Percentiles rank a stretch among this genome's conserved stretches.
These are phyloP conservation scores for Parotocinclus haroldoi DNA, from an alignment of 2,797 vertebrate species.

Conservation along the genomic window DNA sequence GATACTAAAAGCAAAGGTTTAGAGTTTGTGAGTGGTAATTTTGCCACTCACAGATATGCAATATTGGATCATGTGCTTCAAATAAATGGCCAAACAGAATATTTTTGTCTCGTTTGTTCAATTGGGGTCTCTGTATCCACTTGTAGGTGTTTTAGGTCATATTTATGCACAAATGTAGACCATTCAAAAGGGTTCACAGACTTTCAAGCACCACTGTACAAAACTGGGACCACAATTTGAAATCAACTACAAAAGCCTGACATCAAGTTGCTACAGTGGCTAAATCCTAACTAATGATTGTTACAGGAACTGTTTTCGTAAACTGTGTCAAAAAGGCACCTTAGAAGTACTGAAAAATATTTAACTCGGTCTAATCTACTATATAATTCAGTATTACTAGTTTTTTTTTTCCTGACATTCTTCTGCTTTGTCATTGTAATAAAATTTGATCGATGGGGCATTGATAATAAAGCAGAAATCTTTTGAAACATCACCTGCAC, in stretches of 20 bases:
- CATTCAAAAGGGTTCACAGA: too few relatives aligned
- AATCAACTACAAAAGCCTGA: neutral
- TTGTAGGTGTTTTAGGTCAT: too few relatives aligned
- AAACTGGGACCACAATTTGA: constrained; percentile 1
- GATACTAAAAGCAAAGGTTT: too few relatives aligned
- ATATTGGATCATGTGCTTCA: too few relatives aligned
- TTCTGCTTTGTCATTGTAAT: constrained; percentile 1
- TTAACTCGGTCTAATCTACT: neutral
- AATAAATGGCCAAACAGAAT: too few relatives aligned
- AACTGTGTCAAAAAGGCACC: constrained; percentile 37
- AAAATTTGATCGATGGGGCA: constrained; percentile 1
- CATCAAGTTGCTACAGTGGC: constrained; percentile 16
- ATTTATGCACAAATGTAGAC: too few relatives aligned
- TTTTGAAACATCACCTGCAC: constrained; percentile 6
- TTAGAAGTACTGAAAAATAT: constrained; percentile 9
- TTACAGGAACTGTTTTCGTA: neutral
- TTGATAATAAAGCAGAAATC: neutral
- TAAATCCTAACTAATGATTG: neutral
- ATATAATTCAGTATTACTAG: neutral
- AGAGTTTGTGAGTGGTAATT: too few relatives aligned
- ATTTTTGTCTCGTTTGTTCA: too few relatives aligned
- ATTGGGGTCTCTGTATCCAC: too few relatives aligned
- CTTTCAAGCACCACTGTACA: neutral
- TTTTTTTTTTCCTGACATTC: constrained; percentile 9
- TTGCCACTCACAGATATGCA: too few relatives aligned